Base-by-base conservation (phyloP, 2,113 vertebrate species). In the Oophaga pumilio region DNA sequence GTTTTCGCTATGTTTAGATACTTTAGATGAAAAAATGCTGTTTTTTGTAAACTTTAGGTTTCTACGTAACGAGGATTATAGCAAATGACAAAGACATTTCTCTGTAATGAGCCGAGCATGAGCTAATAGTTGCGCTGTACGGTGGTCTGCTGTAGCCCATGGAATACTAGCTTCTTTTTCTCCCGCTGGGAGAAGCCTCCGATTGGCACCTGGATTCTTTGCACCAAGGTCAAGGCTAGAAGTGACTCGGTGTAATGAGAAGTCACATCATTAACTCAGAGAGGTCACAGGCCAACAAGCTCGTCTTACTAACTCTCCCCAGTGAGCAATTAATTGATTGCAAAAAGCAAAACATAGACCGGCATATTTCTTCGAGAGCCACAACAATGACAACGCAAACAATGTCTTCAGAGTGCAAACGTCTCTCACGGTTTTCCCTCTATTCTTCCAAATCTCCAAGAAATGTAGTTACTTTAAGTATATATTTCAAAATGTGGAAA, bases 311-410 rank as follows among this genome's bases (percentile, higher is more conserved):
- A 78, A 69, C 50, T 22, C 49, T 86, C 85, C 60, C 76, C 5
- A 53, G 85, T 86, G 85, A 43, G 60, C 76, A 86, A 86, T 86
- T 86, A 86, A 86, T 78, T 86, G 60, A 86, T 64, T 86, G 76
- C 62, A 50, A 66, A 85, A 86, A 66, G 59, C 74, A 86, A 78
- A 86, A 86, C 76, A 79, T 28, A 56, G 62, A 56, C 59, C 60
- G 20, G 43, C 43, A 79, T 79, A 69, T 69, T 69, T 79, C 50
- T 79, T 9, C 62, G 10, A 69, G 28, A 69, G 62, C 62, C 76
- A 62, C 62, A 79, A 57, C 50, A 86, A 69, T 68, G 11, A 69
- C 20, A 64, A 43, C 18, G 12, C 49, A 56, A 66, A 66, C 14
- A 77, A 86, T n/a, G 52, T 64, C 12, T 24, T 76, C 33, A 64